Base-by-base conservation (phyloP, 2,113 vertebrate genomes). In the Meriones unguiculatus region DNA sequence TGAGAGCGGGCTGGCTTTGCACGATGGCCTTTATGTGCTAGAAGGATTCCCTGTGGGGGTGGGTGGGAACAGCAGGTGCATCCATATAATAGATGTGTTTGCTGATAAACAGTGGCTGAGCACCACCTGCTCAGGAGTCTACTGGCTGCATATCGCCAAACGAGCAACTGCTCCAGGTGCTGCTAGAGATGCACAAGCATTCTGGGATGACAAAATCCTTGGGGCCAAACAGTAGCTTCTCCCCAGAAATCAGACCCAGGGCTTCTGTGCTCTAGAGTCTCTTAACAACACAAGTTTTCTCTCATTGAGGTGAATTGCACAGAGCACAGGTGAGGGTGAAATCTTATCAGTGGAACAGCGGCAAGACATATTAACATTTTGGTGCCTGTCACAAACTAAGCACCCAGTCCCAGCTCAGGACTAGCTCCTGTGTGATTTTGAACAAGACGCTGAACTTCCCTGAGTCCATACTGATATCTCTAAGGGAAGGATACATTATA, bases 131-230 rank as follows among this genome's bases (percentile, higher is more conserved):
- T 84, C n/a, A 52, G 76, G 46, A 59, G 69, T 77, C 46, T 57
- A 32, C 52, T 1, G 15, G 69, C n/a, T 52, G 62, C 17, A 32
- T 69, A 38, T 93, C 50, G n/a, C 54, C 54, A 62, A 67, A 32
- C 17, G 84, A 97, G 90, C 92, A 88, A 46, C 88, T 75, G 65
- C 6, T 52, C 54, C 77, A 91, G 87, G 77, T 84, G 90, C 78
- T 64, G 7, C 2, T 70, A 54, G 72, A 93, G 76, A 75, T 0
- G 52, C 32, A 14, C 13, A 57, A 10, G 17, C 2, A 9, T 77
- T 87, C 52, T 41, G 11, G 13, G 35, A 18, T n/a, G 46, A 84
- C 65, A 57, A 76, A 89, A 86, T 9, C 62, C 90, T 72, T 20
- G 35, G 28, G 69, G 69, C 76, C 25, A 3, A 67, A 76, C 46